Percentiles rank a stretch among this genome's conserved stretches.
phyloP scores from a whole-genome alignment of 2,113 vertebrate genomes.

The Lepidothrix coronata region DNA sequence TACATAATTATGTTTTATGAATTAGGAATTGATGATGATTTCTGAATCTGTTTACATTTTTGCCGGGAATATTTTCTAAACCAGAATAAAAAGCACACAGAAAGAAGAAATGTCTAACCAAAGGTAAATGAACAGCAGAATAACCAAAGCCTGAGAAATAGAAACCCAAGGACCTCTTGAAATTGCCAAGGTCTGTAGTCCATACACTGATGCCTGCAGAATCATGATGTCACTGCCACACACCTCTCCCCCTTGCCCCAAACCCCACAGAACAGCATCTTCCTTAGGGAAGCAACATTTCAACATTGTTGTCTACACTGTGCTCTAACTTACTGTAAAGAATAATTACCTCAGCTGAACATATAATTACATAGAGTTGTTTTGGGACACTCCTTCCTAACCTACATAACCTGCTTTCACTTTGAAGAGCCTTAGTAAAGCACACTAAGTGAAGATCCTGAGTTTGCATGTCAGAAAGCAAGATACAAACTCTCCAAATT shows the following conservation, averaged over 20 bases:
- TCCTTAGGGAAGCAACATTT: neutral
- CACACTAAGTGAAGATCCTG: neutral
- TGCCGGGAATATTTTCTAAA: neutral
- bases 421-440: neutral
- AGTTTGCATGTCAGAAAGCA: neutral
- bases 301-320: neutral
- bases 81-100: neutral
- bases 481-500: neutral
- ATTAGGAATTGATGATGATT: neutral
- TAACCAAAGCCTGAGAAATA: neutral
- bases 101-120: neutral
- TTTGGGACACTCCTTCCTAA: slow-evolving; percentile 49
- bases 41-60: neutral
- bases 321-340: slow-evolving; percentile 16
- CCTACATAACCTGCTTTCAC: slow-evolving; percentile 50
- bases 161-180: neutral
- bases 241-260: neutral
- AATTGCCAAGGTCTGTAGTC: neutral
- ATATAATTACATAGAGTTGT: slow-evolving; percentile 13
- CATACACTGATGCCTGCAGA: neutral
- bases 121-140: neutral
- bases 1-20: neutral
- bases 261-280: neutral
- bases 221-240: neutral
- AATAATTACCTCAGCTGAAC: neutral